Percentiles rank a stretch among this genome's conserved stretches.
These are phyloP conservation scores for Mesoligia furuncula DNA, from an alignment of 2,888 invertebrate species.

Conservation along the genomic window DNA sequence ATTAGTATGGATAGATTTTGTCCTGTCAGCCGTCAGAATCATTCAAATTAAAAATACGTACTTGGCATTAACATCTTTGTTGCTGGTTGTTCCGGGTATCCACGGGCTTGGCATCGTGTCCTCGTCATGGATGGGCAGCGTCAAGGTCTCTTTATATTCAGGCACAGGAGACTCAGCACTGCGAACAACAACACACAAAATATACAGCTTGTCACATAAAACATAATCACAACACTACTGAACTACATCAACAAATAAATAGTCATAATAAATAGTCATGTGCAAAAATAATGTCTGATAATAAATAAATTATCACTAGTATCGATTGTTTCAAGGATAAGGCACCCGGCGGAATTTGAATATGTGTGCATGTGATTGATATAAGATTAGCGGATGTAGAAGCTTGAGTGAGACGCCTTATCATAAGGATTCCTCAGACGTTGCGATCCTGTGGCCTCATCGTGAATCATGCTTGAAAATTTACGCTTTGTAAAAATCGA, in stretches of 20 bases:
- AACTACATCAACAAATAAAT: conserved; percentile 17
- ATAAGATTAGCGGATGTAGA: conserved; percentile 54
- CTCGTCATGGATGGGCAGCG: conserved; percentile 73
- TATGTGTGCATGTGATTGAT: conserved; percentile 32
- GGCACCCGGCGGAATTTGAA: conserved; percentile 11
- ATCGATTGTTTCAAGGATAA: conserved; percentile 44
- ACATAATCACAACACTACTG: background rate
- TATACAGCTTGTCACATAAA: conserved; percentile 5
- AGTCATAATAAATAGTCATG: conserved; percentile 17
- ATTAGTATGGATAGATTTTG: background rate
- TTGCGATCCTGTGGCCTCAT: conserved; percentile 41
- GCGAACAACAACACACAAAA: conserved; percentile 32
- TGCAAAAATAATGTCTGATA: conserved; percentile 42
- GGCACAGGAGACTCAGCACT: conserved; percentile 59
- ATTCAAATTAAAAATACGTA: conserved; percentile 26
- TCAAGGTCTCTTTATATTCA: conserved; percentile 52
- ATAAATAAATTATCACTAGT: conserved; percentile 53
- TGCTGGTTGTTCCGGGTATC: conserved; percentile 73
- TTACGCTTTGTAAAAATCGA: conserved; percentile 2
- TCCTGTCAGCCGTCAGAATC: background rate
- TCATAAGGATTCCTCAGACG: conserved; percentile 41
- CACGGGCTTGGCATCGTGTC: conserved; percentile 80
- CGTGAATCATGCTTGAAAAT: conserved; percentile 27
- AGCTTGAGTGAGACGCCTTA: conserved; percentile 46
- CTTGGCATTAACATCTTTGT: conserved; percentile 65